A percentile compares a stretch with the other conserved stretches of the same genome.
Conservation (phyloP, 2,113 vertebrate species). For the Nyctibius bracteatus region DNA sequence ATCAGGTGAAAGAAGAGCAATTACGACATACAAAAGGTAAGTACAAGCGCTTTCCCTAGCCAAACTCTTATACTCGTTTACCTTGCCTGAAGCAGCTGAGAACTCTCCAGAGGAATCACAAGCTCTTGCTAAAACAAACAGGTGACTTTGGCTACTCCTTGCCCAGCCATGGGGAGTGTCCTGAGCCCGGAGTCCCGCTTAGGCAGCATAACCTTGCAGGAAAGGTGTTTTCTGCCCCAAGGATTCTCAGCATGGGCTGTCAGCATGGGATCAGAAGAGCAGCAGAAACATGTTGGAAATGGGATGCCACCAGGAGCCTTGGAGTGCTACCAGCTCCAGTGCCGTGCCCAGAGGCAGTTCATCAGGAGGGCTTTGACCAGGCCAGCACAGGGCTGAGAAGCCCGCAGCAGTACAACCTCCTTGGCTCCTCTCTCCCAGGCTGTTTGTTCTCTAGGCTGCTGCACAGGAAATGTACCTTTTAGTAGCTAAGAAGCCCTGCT, state of each 20-base stretch:
- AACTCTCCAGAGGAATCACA: neutral
- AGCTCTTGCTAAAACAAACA: neutral
- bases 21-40: neutral
- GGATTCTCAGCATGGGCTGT: neutral
- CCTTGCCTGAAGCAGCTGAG: neutral
- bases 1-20: neutral
- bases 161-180: no score
- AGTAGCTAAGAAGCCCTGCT: neutral
- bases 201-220: neutral
- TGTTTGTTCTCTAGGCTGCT: neutral
- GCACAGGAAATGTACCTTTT: neutral
- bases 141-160: neutral
- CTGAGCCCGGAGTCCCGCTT: neutral
- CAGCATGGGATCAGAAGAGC: neutral
- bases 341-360: neutral
- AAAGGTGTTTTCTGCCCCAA: neutral
- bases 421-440: neutral
- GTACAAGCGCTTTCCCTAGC: neutral
- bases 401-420: neutral
- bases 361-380: neutral
- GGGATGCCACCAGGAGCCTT: neutral
- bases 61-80: neutral
- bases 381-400: neutral
- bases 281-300: neutral
- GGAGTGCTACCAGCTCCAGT: neutral